Evolutionary conservation across 2,113 vertebrate genomes (phyloP).

Genomic region (Corvus cornix): DNA sequence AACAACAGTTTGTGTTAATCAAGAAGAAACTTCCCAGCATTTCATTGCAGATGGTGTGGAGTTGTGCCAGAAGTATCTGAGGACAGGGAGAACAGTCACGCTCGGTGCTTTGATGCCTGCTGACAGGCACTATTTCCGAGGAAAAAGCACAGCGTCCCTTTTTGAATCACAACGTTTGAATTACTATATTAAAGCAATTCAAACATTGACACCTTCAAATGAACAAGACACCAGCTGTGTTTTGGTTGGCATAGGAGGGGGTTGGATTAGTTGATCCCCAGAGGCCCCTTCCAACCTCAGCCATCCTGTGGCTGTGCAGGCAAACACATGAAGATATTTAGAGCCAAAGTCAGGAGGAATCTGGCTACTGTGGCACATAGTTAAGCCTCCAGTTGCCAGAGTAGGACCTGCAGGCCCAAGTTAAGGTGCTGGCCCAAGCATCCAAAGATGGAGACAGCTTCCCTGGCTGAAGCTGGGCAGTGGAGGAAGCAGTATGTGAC

Average conservation of each 20-base stretch:
- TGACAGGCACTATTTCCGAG: background rate
- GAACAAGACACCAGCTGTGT: background rate
- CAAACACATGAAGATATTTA: background rate
- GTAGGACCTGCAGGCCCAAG: background rate
- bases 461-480: background rate
- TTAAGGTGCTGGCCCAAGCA: background rate
- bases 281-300: background rate
- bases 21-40: background rate
- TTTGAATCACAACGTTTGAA: background rate
- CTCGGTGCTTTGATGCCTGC: background rate
- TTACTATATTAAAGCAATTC: background rate
- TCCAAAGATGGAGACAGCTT: background rate
- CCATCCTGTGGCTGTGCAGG: background rate
- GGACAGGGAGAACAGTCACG: background rate
- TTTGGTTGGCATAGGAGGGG: background rate
- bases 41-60: background rate
- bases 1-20: background rate
- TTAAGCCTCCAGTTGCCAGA: background rate
- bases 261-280: background rate
- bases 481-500: background rate
- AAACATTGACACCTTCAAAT: background rate
- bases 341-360: background rate
- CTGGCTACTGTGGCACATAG: rapidly evolving
- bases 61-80: background rate
- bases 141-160: background rate